Conservation (phyloP, 2,113 vertebrate species). For the Sciurus niger region DNA sequence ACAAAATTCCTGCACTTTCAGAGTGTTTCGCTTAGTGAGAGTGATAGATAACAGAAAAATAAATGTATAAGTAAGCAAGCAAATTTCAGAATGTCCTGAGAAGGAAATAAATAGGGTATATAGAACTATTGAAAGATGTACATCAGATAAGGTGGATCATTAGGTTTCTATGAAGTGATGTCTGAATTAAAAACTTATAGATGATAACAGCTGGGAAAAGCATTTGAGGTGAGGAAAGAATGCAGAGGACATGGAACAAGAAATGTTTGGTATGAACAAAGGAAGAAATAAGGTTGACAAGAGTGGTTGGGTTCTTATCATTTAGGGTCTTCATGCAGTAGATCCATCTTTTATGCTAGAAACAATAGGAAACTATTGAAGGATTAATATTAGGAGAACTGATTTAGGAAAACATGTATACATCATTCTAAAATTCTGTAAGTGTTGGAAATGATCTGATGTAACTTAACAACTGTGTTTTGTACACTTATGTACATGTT, state of each 20-base stretch:
- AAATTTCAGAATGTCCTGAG: not conserved
- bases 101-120: not conserved
- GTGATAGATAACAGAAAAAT: slow-evolving; percentile 8
- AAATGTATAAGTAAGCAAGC: not conserved
- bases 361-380: slow-evolving; percentile 22
- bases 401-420: slow-evolving; percentile 31
- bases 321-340: not conserved
- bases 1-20: not conserved
- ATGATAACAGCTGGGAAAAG: not conserved
- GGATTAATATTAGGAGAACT: not conserved
- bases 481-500: not conserved
- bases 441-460: not conserved
- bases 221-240: not conserved
- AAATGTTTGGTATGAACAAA: not conserved
- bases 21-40: not conserved
- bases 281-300: not conserved
- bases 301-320: not conserved
- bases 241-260: not conserved
- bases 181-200: not conserved
- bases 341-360: slow-evolving; percentile 3
- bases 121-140: not conserved
- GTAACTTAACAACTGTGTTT: not conserved
- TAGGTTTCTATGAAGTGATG: not conserved
- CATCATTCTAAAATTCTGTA: slow-evolving; percentile 8
- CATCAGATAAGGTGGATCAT: not conserved